Conservation (phyloP, 2,113 vertebrate species). For the Podarcis cretensis region DNA sequence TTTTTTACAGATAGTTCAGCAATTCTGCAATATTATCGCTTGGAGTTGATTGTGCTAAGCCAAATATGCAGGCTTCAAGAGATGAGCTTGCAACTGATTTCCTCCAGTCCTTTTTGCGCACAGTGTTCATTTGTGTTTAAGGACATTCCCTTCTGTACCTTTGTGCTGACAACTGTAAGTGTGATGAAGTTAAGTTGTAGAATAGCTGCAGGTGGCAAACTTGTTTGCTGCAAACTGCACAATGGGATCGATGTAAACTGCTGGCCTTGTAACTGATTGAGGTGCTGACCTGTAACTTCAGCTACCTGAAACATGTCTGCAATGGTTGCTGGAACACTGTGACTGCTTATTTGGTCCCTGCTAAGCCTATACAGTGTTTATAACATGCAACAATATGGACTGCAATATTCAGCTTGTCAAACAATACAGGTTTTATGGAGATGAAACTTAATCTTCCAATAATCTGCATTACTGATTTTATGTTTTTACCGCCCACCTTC, state of each 20-base stretch:
- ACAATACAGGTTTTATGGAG: constrained; percentile 34
- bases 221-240: constrained; percentile 50
- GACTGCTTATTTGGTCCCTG: constrained; percentile 43
- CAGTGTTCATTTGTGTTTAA: not conserved
- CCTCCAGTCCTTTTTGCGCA: not conserved
- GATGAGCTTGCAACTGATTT: too few relatives aligned
- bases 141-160: not conserved
- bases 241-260: constrained; percentile 42
- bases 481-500: not conserved
- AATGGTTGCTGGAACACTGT: constrained; percentile 36
- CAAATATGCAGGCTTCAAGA: too few relatives aligned
- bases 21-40: not conserved
- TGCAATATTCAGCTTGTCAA: constrained; percentile 21
- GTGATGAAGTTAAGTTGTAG: constrained; percentile 29
- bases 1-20: not conserved
- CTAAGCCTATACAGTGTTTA: not conserved
- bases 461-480: not conserved
- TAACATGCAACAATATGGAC: constrained; percentile 45
- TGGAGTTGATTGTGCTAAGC: not conserved
- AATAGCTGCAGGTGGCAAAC: constrained; percentile 25
- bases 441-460: constrained; percentile 27
- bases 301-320: constrained; percentile 27
- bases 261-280: constrained; percentile 41
- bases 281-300: constrained; percentile 49
- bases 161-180: not conserved